Conservation (phyloP, 2,797 vertebrate genomes). For the Caiman crocodilus region DNA sequence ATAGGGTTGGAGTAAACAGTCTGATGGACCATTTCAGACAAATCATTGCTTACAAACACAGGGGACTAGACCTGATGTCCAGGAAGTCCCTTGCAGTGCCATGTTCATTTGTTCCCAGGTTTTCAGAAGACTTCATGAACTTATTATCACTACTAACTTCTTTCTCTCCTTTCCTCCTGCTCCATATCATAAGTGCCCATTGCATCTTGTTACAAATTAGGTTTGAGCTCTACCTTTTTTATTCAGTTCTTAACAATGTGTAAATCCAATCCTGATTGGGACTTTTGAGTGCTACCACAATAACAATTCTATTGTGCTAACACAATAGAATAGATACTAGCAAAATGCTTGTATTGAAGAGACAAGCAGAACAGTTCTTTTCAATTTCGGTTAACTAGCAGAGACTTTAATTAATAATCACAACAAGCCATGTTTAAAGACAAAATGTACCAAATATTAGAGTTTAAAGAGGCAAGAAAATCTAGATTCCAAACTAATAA, state of each 20-base stretch:
- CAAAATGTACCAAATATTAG: slow-evolving; percentile 4
- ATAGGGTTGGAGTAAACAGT: no score
- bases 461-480: neutral
- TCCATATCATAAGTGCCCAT: neutral
- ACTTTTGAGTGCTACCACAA: neutral
- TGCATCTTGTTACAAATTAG: neutral
- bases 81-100: no score
- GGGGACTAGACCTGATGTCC: no score
- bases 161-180: neutral
- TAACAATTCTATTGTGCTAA: no score
- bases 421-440: slow-evolving; percentile 30
- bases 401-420: neutral
- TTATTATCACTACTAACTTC: neutral
- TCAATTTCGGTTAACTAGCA: neutral
- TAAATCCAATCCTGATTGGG: neutral
- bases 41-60: no score
- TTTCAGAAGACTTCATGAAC: neutral
- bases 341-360: slow-evolving; percentile 43
- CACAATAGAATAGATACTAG: neutral
- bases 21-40: no score
- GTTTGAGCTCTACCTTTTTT: neutral
- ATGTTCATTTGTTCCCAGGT: no score
- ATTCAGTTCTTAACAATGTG: neutral
- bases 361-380: neutral
- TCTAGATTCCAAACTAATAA: neutral